Evolutionary conservation across 2,797 vertebrate genomes (phyloP).

Genomic region (Sternarchorhynchus goeldii): DNA sequence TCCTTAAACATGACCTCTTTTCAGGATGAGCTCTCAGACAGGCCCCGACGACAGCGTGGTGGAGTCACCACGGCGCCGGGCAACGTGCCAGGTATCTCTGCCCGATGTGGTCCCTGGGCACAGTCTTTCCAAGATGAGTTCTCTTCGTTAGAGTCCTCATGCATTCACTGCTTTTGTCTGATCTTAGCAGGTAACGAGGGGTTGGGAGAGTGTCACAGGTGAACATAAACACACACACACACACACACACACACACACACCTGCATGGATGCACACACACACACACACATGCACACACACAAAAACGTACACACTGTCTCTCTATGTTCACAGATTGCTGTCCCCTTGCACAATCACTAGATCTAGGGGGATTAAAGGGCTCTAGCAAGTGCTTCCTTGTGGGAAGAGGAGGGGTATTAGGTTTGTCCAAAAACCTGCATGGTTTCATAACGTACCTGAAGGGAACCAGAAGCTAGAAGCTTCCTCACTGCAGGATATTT

Average conservation of each 20-base stretch:
- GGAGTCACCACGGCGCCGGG: neutral
- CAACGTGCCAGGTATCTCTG: too few species aligned
- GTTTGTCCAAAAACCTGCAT: too few species aligned
- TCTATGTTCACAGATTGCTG: neutral
- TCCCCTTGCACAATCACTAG: conserved; percentile 1
- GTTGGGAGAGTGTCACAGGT: neutral
- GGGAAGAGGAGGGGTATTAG: neutral
- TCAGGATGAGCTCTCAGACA: neutral
- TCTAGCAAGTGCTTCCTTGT: neutral
- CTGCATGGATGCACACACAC: neutral
- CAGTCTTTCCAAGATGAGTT: neutral
- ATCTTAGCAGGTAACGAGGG: conserved; percentile 4
- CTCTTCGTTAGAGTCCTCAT: neutral
- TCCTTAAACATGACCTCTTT: neutral
- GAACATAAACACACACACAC: neutral
- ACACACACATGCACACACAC: neutral
- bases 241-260: neutral
- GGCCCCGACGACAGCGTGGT: neutral
- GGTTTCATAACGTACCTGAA: too few species aligned
- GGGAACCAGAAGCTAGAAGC: too few species aligned
- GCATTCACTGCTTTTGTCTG: neutral
- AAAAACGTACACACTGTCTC: neutral
- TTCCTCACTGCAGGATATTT: too few species aligned
- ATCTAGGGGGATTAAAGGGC: conserved; percentile 4
- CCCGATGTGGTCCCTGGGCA: neutral